phyloP scores from a whole-genome alignment of 2,797 vertebrate species.

The Myotis planiceps region DNA sequence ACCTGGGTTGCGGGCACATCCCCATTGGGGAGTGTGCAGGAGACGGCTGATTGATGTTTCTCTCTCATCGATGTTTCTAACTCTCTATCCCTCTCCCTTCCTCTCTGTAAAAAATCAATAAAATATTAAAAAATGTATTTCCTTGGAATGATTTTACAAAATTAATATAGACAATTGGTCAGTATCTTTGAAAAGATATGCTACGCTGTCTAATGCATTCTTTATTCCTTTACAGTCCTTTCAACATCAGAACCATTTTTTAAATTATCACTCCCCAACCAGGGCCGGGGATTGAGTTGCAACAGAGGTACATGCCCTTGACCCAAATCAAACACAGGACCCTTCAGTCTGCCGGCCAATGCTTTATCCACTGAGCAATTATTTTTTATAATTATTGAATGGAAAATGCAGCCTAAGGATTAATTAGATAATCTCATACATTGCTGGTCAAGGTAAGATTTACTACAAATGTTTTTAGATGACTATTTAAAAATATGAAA shows the following conservation, averaged over 20 bases:
- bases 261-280: background rate
- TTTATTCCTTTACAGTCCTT: background rate
- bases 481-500: background rate
- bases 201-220: background rate
- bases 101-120: too few relatives aligned
- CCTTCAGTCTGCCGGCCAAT: too few relatives aligned
- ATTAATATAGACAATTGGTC: background rate
- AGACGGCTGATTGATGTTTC: too few relatives aligned
- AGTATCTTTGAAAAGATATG: background rate
- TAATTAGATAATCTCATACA: background rate
- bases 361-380: too few relatives aligned
- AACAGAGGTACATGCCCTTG: too few relatives aligned
- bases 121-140: constrained; percentile 1
- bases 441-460: background rate
- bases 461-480: background rate
- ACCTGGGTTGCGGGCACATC: too few relatives aligned
- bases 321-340: too few relatives aligned
- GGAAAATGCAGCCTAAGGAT: background rate
- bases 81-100: too few relatives aligned
- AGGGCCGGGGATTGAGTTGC: too few relatives aligned
- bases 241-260: background rate
- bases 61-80: too few relatives aligned
- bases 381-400: background rate
- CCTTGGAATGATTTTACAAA: constrained; percentile 10
- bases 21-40: too few relatives aligned